Evolutionary conservation across 2,797 vertebrate genomes (phyloP).

Genomic region (Mormyrus proboscirostris): DNA sequence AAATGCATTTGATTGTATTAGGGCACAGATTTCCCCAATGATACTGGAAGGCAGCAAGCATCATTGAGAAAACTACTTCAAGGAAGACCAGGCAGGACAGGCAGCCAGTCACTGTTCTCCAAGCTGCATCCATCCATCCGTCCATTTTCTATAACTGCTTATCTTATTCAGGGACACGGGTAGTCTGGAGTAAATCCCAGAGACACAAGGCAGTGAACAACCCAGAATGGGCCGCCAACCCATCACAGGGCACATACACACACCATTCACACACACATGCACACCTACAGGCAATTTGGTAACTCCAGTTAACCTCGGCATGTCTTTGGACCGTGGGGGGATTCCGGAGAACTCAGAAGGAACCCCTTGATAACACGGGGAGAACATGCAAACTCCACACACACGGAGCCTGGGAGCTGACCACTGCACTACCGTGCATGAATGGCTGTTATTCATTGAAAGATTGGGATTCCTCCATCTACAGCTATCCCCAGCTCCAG

Average conservation of each 20-base stretch:
- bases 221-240: neutral
- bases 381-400: neutral
- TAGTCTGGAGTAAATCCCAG: too few species aligned
- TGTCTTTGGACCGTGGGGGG: neutral
- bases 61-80: neutral
- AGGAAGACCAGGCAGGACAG: neutral
- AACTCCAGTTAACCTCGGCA: neutral
- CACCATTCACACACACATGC: neutral
- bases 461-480: neutral
- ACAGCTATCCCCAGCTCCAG: neutral
- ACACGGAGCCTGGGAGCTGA: neutral
- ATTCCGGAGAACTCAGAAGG: too few species aligned
- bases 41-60: neutral
- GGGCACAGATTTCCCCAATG: neutral
- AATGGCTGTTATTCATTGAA: neutral
- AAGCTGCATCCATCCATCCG: neutral
- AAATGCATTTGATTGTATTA: neutral
- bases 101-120: neutral
- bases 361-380: neutral
- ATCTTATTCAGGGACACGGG: neutral
- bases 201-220: neutral
- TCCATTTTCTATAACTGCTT: neutral
- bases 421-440: neutral
- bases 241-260: neutral
- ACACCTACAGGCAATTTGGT: neutral